Conservation (phyloP, 2,888 invertebrate species). For the Sphaerophoria rueppellii region DNA sequence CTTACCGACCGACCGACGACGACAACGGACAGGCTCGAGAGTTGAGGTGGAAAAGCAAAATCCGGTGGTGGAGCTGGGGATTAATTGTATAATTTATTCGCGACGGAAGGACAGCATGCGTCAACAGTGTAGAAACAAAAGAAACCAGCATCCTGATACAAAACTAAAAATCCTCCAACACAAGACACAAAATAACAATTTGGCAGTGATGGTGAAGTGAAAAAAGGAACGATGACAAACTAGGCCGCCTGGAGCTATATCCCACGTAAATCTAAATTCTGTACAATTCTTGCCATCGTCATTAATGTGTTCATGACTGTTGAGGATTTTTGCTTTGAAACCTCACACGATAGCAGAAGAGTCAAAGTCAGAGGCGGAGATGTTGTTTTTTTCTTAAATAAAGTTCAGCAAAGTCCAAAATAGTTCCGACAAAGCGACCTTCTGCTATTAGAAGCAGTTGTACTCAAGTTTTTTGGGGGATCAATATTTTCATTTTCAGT, state of each 20-base stretch:
- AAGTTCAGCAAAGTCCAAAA: too few species aligned
- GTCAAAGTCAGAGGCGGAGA: background rate
- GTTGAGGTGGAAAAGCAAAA: slow-evolving; percentile 9
- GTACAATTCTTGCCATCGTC: slow-evolving; percentile 34
- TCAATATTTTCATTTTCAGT: too few species aligned
- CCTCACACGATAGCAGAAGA: slow-evolving; percentile 3
- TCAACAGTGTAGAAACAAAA: background rate
- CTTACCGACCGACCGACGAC: background rate
- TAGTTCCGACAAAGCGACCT: too few species aligned
- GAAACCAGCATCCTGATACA: slow-evolving; percentile 13
- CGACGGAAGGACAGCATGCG: slow-evolving; percentile 30
- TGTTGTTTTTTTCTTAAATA: background rate
- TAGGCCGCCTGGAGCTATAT: slow-evolving; percentile 40
- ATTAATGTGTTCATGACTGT: slow-evolving; percentile 41
- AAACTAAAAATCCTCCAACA: background rate
- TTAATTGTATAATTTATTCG: slow-evolving; percentile 70
- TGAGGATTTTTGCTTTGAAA: slow-evolving; percentile 50
- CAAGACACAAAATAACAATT: background rate
- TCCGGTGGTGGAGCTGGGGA: slow-evolving; percentile 51
- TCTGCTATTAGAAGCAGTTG: too few species aligned
- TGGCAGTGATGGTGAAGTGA: slow-evolving; percentile 41
- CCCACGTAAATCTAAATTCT: slow-evolving; percentile 54
- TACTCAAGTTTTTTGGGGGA: too few species aligned
- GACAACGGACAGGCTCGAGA: background rate
- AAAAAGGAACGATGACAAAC: slow-evolving; percentile 53